A percentile compares a stretch with the other conserved stretches of the same genome.
phyloP scores from a whole-genome alignment of 2,888 invertebrate genomes.

The Xanthorhoe designata region DNA sequence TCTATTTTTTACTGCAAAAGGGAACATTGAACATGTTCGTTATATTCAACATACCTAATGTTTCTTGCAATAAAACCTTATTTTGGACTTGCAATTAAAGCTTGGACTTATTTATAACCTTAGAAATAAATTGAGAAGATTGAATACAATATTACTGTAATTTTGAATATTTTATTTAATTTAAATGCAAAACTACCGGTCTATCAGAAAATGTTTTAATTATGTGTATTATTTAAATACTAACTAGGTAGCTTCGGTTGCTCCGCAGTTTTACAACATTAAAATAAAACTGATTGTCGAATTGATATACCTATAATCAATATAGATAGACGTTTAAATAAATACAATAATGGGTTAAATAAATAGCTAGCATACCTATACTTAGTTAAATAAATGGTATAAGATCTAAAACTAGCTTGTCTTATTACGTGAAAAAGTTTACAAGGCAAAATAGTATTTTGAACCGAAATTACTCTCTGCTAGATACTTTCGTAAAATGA shows the following conservation, averaged over 20 bases:
- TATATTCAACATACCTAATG: not conserved
- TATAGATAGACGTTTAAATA: too few species aligned
- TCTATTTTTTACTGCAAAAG: not conserved
- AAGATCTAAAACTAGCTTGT: too few species aligned
- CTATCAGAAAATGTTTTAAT: slow-evolving; percentile 40
- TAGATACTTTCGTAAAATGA: not conserved
- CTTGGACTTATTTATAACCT: too few species aligned
- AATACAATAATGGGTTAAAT: slow-evolving; percentile 33
- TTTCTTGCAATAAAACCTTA: slow-evolving; percentile 23
- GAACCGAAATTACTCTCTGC: too few species aligned
- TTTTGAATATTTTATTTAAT: slow-evolving; percentile 43
- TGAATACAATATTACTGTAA: slow-evolving; percentile 42
- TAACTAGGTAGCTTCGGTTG: slow-evolving; percentile 5
- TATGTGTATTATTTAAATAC: slow-evolving; percentile 17
- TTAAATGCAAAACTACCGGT: slow-evolving; percentile 49
- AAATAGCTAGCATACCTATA: slow-evolving; percentile 34
- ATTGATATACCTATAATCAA: too few species aligned
- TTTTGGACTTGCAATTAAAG: too few species aligned
- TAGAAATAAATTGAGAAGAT: slow-evolving; percentile 35
- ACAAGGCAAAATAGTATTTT: too few species aligned
- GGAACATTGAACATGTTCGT: not conserved
- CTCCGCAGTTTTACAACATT: not conserved
- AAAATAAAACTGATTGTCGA: slow-evolving; percentile 16
- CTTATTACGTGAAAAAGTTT: too few species aligned
- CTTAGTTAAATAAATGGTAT: slow-evolving; percentile 12